Conservation (phyloP, 1,140 invertebrate genomes). For the Anoplophora glabripennis region DNA sequence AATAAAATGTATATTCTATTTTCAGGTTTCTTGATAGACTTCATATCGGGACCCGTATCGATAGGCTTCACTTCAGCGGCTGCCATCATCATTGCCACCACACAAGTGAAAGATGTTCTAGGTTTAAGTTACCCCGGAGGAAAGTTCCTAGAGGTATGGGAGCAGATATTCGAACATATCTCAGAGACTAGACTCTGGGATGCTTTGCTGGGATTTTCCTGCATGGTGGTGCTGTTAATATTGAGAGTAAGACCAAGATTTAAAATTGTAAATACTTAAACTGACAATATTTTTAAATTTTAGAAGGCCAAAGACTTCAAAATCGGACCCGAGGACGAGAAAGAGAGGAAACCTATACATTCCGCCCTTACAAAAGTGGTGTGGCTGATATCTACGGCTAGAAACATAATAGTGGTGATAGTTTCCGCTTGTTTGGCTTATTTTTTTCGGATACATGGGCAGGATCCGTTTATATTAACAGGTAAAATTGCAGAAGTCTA, state of each 20-base stretch:
- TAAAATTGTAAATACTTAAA: no score
- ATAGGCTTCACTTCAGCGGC: slow-evolving; percentile 92
- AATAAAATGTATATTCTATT: slow-evolving; percentile 16
- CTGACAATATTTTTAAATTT: no score
- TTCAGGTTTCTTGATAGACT: slow-evolving; percentile 87
- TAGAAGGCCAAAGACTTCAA: no score
- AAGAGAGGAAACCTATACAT: slow-evolving; percentile 50
- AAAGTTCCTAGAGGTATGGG: slow-evolving; percentile 72
- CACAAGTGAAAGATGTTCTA: slow-evolving; percentile 84
- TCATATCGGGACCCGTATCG: slow-evolving; percentile 89
- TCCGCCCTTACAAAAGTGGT: slow-evolving; percentile 55
- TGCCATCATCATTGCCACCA: slow-evolving; percentile 84
- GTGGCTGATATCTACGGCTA: slow-evolving; percentile 66
- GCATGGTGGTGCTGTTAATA: slow-evolving; percentile 67
- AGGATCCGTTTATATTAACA: slow-evolving; percentile 60
- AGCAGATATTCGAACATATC: slow-evolving; percentile 61
- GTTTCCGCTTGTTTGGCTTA: slow-evolving; percentile 59
- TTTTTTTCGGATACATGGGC: slow-evolving; percentile 44
- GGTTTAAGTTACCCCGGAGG: slow-evolving; percentile 72
- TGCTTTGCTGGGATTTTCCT: slow-evolving; percentile 64
- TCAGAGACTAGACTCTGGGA: slow-evolving; percentile 63
- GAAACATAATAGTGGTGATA: slow-evolving; percentile 78
- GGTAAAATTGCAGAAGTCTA: slow-evolving; percentile 52
- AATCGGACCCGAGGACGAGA: slow-evolving; percentile 58
- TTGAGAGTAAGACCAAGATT: slow-evolving; percentile 61